Base-by-base conservation (phyloP, 2,888 invertebrate species). In the Frankliniella fusca region DNA sequence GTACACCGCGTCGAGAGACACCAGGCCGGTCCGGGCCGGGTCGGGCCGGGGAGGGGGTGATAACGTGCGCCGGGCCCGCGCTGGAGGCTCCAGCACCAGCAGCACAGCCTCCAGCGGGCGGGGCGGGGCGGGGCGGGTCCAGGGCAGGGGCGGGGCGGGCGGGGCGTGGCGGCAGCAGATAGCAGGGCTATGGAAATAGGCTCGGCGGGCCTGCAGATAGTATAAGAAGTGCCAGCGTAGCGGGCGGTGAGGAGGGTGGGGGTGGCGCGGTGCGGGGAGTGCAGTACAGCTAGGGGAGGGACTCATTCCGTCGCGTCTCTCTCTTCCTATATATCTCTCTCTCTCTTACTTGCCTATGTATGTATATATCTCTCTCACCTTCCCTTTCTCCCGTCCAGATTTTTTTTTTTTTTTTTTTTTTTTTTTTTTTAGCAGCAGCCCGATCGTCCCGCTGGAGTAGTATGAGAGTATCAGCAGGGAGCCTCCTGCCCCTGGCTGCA, bases 101-200 rank as follows among this genome's bases (percentile, higher is more conserved):
- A n/a, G 15, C 20, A 54, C 7, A 7, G 61, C 38, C 38, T 38
- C 38, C 38, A 38, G 38, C 20, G 15, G 61, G 61, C 15, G 61
- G 54, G 54, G 3, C 3, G 12, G 10, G 54, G 61, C 7, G 61
- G 61, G 0, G 18, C 61, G 10, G 61, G 61, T 38, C 61, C 61
- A 18, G 11, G 61, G 15, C 61, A 7, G 54, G 54, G 61, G 61
- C n/a, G 38, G 38, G 61, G 61, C n/a, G 61, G 61, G n/a, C 20
- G 61, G 54, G 61, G 61, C 61, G 61, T 61, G n/a, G 61, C 61
- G 61, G 38, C 38, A 61, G 61, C 61, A 61, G 61, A 61, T 61
- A 61, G 61, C 61, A 61, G 61, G 15, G 61, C 61, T 61, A 61
- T 61, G 61, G 61, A 61, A 61, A 61, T 61, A 61, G 61, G 61